Base-by-base conservation (phyloP, 2,888 invertebrate species). In the Nineta flava region DNA sequence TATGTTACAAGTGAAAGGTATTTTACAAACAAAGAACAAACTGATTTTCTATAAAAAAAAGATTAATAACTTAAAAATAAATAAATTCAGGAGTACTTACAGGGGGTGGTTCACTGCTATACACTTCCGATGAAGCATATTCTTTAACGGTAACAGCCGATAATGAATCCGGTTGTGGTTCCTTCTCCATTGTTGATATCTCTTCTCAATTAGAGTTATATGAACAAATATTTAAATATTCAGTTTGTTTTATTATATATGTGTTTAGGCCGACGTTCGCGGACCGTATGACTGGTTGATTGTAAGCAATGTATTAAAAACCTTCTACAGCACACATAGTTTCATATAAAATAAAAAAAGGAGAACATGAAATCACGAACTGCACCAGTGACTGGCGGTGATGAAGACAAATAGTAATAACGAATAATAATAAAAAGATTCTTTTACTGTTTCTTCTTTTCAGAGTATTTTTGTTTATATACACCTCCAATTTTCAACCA, bases 81-180 rank as follows among this genome's bases (percentile, higher is more conserved):
- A 38, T 38, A 12, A 13, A 38, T 38, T 38, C 9, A 47, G 9
- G 21, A 12, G 3, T 3, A 44, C 49, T 38, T 49, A 49, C 49
- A 16, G 49, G 49, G 44, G 49, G 49, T 45, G 44, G 34, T 35
- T 44, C 44, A 17, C 31, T 38, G 21, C 26, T n/a, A 41, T 48
- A 26, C 10, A 48, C 35, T 26, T 49, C 49, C 13, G 49, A 49
- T 13, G 44, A 15, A 16, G 49, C 15, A 44, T 49, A 49, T 19
- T 49, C 49, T 44, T 49, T 49, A 45, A 49, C 49, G 16, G 49
- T 49, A 17, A 49, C 49, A 9, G 17, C 16, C 6, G 49, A 49
- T 17, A 49, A 15, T 9, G 49, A 49, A 49, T 49, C 49, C n/a
- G 49, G 45, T 16, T 49, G 49, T 15, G 49, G 44, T 44, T 49